Base-by-base conservation (phyloP, 2,113 vertebrate genomes). In the Rousettus leschenaultii region DNA sequence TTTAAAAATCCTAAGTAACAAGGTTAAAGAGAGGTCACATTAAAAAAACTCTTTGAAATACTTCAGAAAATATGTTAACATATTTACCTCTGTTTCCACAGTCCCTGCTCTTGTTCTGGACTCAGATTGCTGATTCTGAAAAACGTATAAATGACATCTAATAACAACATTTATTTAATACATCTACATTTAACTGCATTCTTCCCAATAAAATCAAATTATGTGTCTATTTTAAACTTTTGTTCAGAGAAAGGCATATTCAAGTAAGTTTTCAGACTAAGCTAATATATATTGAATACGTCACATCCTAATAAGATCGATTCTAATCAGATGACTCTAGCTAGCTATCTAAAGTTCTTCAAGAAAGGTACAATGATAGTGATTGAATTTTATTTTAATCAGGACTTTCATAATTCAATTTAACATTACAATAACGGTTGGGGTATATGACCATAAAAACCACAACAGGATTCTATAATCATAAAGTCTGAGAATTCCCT, bases 21-120 rank as follows among this genome's bases (percentile, higher is more conserved):
- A 86, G 70, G 53, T 53, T 66, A 40, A 66, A 53, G 16, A 6
- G 40, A 16, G 40, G 21, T 68, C 74, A 68, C 3, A 78, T 26
- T 71, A 19, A 43, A 96, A 97, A 38, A 91, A 6, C 53, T 94
- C 89, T 1, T 89, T 85, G 63, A 97, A 96, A 96, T 80, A 61
- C 77, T 97, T 95, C 28, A 85, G 35, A 96, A 97, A 93, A 83
- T 40, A 91, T 48, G 38, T 48, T 71, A 87, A 82, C 16, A 59
- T 95, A 97, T 97, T 99, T 98, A 99, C 99, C 99, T 99, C 98
- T 99, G 99, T 98, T 99, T 99, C 99, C 99, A 99, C 66, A 99
- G 98, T 98, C 99, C 99, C 97, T 99, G 99, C 97, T 99, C 99
- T 98, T 99, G 99, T 96, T 99, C 99, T 98, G 99, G 99, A 98